Percentiles rank a stretch among this genome's conserved stretches.
These are phyloP conservation scores for Salmo trutta DNA, from an alignment of 2,797 vertebrate genomes.

Conservation along the genomic window DNA sequence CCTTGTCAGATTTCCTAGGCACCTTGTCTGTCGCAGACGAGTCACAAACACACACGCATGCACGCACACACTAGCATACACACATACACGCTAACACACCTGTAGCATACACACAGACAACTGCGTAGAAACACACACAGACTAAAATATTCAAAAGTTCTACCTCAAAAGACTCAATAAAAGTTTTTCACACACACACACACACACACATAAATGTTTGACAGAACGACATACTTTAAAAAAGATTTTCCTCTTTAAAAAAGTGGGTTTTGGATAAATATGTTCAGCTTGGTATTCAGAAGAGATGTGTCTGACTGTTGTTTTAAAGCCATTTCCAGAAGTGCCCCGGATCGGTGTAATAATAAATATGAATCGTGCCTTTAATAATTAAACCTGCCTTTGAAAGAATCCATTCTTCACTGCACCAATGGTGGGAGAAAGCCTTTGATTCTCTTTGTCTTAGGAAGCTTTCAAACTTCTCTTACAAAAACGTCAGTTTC, in stretches of 20 bases:
- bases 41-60: not conserved
- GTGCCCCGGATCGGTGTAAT: not conserved
- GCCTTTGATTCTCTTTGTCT: slow-evolving; percentile 15
- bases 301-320: slow-evolving; percentile 14
- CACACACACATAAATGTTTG: slow-evolving; percentile 13
- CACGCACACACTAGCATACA: slow-evolving; percentile 14
- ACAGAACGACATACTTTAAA: not conserved
- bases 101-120: too few relatives aligned
- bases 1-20: slow-evolving; percentile 27
- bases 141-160: slow-evolving; percentile 36
- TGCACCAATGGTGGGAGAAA: not conserved
- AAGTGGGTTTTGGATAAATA: slow-evolving; percentile 26
- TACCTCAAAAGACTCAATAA: slow-evolving; percentile 47
- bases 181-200: slow-evolving; percentile 14
- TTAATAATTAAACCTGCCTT: slow-evolving; percentile 21
- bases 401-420: slow-evolving; percentile 19
- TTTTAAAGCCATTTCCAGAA: slow-evolving; percentile 8
- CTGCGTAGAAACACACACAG: slow-evolving; percentile 7
- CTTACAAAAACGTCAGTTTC: not conserved
- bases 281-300: slow-evolving; percentile 33
- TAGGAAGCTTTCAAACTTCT: slow-evolving; percentile 12
- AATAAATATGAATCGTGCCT: slow-evolving; percentile 2
- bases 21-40: slow-evolving; percentile 9
- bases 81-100: slow-evolving; percentile 14
- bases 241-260: too few relatives aligned